phyloP scores from a whole-genome alignment of 2,113 vertebrate genomes.

The Acanthisitta chloris region DNA sequence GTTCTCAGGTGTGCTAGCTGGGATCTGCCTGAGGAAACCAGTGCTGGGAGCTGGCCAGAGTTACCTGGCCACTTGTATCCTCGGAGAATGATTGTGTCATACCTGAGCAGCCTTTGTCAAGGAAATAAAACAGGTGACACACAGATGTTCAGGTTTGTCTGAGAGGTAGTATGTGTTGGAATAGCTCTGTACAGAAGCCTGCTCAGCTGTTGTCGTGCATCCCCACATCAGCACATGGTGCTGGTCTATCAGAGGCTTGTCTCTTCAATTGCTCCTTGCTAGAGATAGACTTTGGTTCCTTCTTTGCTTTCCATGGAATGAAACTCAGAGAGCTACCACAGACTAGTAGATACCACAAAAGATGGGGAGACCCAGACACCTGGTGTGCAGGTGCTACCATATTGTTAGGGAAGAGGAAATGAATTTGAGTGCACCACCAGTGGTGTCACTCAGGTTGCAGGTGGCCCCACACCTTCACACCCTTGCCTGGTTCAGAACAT shows the following conservation, averaged over 20 bases:
- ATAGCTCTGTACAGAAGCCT: not conserved
- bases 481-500: not conserved
- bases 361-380: not conserved
- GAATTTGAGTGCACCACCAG: not conserved
- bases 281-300: not conserved
- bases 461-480: not conserved
- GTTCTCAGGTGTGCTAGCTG: not conserved
- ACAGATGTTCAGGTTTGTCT: not conserved
- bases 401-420: not conserved
- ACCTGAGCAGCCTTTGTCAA: not conserved
- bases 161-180: not conserved
- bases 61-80: not conserved
- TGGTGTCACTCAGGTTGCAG: not conserved
- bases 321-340: not conserved
- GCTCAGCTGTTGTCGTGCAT: not conserved
- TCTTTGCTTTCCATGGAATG: not conserved
- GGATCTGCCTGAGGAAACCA: not conserved
- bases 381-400: not conserved
- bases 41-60: not conserved
- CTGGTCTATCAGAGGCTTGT: not conserved
- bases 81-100: not conserved
- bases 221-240: not conserved
- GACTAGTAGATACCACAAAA: not conserved
- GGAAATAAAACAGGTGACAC: not conserved
- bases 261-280: not conserved